Conservation (phyloP, 2,797 vertebrate genomes). For the Dicrostonyx torquatus region DNA sequence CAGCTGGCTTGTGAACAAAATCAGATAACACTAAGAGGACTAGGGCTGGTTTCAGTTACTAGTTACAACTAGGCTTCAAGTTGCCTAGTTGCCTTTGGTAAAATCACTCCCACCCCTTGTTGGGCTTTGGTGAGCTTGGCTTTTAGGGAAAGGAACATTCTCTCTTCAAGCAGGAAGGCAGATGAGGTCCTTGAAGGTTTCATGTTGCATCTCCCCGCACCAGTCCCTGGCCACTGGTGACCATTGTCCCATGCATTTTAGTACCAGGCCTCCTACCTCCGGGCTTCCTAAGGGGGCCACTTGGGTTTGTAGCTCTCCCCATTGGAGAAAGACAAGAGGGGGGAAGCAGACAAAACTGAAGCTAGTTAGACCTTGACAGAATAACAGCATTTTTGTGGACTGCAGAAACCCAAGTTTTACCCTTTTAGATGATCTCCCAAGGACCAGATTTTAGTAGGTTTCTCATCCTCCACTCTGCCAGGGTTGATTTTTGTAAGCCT, state of each 20-base stretch:
- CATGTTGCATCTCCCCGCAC: background rate
- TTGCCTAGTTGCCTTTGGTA: background rate
- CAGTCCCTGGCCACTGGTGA: background rate
- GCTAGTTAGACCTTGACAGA: too few species aligned
- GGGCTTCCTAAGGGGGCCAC: background rate
- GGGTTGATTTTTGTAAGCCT: background rate
- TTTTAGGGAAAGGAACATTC: background rate
- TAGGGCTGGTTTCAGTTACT: background rate
- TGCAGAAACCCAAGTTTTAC: background rate
- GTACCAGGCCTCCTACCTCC: background rate
- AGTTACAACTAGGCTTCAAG: background rate
- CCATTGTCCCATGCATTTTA: background rate
- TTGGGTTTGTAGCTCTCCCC: too few species aligned
- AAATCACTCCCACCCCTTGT: background rate
- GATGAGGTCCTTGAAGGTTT: background rate
- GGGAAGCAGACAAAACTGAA: background rate
- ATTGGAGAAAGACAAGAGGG: background rate
- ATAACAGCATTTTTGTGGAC: background rate
- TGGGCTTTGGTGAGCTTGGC: background rate
- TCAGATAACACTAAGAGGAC: background rate
- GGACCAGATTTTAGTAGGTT: background rate
- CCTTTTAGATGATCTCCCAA: background rate
- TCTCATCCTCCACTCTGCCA: rapidly evolving
- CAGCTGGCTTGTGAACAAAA: slow-evolving; percentile 38
- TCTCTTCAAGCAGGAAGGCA: background rate